Evolutionary conservation across 2,113 vertebrate species (phyloP).

Genomic region (Apodemus sylvaticus): DNA sequence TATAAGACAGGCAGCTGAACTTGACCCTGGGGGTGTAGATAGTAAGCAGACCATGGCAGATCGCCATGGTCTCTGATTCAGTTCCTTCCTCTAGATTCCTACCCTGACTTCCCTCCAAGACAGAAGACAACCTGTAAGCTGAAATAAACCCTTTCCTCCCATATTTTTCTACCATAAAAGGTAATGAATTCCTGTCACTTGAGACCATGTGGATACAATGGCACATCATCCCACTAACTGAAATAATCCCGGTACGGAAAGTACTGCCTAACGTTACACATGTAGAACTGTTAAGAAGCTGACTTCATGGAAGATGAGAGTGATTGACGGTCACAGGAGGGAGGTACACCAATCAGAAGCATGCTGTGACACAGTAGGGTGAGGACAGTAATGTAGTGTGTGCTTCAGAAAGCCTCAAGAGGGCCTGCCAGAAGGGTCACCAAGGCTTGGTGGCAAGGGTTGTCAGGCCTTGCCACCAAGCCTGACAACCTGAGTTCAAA

Average conservation of each 20-base stretch:
- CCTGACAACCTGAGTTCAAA: background rate
- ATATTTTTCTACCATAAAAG: background rate
- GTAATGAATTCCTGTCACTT: background rate
- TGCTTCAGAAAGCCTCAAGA: background rate
- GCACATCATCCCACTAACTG: background rate
- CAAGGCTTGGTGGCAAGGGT: too few relatives aligned
- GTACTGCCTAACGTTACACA: background rate
- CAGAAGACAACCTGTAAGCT: too few relatives aligned
- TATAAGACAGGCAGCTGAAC: background rate
- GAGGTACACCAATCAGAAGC: background rate
- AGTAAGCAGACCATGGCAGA: too few relatives aligned
- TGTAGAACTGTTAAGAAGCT: background rate
- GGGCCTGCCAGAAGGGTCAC: background rate
- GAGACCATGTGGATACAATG: background rate
- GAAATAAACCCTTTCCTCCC: background rate
- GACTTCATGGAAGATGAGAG: background rate
- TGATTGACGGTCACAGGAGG: background rate
- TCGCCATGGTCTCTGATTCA: background rate
- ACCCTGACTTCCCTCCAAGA: background rate
- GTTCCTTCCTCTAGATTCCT: background rate
- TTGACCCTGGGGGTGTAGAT: background rate
- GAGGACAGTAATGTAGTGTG: background rate
- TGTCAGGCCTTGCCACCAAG: background rate
- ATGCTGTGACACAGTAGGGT: background rate
- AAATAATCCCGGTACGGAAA: background rate